phyloP scores from a whole-genome alignment of 2,888 invertebrate species.

The Cephonodes hylas region DNA sequence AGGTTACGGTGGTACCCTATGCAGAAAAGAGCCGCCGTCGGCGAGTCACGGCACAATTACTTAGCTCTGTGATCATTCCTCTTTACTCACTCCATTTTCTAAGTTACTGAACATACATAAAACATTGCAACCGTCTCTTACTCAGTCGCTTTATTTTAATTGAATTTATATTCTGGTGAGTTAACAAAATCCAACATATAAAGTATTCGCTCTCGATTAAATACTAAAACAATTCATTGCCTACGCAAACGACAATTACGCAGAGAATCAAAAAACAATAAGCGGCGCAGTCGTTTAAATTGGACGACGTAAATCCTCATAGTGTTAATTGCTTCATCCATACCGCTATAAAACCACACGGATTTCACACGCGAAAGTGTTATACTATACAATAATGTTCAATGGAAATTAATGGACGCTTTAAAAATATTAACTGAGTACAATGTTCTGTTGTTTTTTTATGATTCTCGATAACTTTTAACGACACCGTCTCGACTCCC shows the following conservation, averaged over 20 bases:
- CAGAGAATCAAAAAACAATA: constrained; percentile 31
- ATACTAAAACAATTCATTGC: constrained; percentile 1
- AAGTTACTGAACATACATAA: not conserved
- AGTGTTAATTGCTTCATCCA: constrained; percentile 51
- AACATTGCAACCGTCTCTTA: not conserved
- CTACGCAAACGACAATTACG: constrained; percentile 4
- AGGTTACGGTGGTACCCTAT: constrained; percentile 20
- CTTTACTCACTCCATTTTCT: not conserved
- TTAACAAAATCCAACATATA: not conserved
- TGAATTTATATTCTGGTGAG: not conserved
- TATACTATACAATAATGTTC: constrained; percentile 29
- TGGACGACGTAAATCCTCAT: constrained; percentile 39
- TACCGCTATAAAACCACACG: constrained; percentile 43
- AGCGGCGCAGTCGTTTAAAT: constrained; percentile 35
- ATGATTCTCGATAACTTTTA: constrained; percentile 44
- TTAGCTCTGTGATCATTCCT: not conserved
- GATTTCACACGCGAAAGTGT: constrained; percentile 32
- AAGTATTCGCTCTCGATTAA: not conserved
- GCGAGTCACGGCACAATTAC: not conserved
- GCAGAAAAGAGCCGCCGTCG: not conserved
- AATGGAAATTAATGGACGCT: constrained; percentile 37
- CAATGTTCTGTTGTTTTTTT: constrained; percentile 42
- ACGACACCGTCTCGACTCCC: constrained; percentile 36
- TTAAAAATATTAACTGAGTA: constrained; percentile 42
- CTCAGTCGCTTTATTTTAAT: not conserved